A percentile compares a stretch with the other conserved stretches of the same genome.
Conservation (phyloP, 2,113 vertebrate species). For the Vulpes ferrilata region DNA sequence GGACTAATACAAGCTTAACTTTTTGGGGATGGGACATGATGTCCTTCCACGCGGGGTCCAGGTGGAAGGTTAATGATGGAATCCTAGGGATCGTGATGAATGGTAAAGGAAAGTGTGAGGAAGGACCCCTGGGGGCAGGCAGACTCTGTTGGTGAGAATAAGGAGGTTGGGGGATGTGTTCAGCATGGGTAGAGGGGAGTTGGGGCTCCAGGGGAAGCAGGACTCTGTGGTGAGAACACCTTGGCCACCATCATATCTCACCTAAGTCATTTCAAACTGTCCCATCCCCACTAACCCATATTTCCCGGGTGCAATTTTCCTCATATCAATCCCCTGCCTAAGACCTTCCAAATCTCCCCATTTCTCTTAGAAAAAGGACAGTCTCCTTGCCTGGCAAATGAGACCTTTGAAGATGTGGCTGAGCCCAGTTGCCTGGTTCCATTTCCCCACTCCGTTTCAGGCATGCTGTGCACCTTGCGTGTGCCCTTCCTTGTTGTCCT, state of each 20-base stretch:
- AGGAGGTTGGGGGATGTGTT: not conserved
- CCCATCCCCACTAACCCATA: not conserved
- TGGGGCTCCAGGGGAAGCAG: not conserved
- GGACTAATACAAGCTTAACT: not conserved
- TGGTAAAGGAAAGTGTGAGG: not conserved
- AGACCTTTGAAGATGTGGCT: not conserved
- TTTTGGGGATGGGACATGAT: not conserved
- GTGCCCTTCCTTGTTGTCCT: not conserved
- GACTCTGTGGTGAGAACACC: not conserved
- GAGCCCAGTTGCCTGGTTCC: accelerated
- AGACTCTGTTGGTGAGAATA: not conserved
- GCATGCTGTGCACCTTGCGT: not conserved
- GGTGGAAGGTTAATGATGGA: not conserved
- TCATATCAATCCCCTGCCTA: not conserved
- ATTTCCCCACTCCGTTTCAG: not conserved
- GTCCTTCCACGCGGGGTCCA: not conserved
- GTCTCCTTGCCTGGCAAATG: not conserved
- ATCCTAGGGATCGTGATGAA: not conserved
- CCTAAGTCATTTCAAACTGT: not conserved
- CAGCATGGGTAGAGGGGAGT: not conserved
- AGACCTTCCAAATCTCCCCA: not conserved
- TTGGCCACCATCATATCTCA: not conserved
- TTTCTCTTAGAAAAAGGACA: not conserved
- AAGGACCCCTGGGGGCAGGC: not conserved
- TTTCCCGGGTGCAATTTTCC: not conserved